Percentiles rank a stretch among this genome's conserved stretches.
phyloP scores from a whole-genome alignment of 2,888 invertebrate species.

The Amiota communis region DNA sequence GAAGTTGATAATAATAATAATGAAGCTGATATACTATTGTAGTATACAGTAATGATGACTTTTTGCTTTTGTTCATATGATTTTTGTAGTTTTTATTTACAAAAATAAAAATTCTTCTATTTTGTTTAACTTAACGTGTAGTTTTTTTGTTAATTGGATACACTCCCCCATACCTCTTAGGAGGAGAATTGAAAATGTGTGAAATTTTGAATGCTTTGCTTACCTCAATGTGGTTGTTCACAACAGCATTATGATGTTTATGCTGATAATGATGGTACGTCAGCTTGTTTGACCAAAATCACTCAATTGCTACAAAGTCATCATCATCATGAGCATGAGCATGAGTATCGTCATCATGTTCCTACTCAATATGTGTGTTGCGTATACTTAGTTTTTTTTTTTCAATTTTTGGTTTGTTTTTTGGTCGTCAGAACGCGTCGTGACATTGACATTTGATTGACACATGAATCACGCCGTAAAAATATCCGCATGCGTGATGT shows the following conservation, averaged over 20 bases:
- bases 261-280: no score
- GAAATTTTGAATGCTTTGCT: constrained; percentile 3
- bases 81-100: no score
- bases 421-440: constrained; percentile 32
- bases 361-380: neutral
- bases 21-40: neutral
- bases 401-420: constrained; percentile 37
- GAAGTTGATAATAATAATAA: neutral
- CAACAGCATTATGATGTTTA: neutral
- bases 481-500: constrained; percentile 42
- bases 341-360: neutral
- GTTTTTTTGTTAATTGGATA: neutral
- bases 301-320: no score
- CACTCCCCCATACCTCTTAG: no score
- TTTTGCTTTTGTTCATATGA: no score
- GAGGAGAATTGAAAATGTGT: neutral
- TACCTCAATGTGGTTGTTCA: constrained; percentile 1
- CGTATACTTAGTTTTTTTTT: constrained; percentile 16
- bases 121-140: neutral
- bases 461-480: constrained; percentile 65
- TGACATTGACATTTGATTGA: constrained; percentile 71
- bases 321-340: neutral
- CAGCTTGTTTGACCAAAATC: no score
- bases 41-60: no score
- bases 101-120: neutral